Evolutionary conservation across 2,113 vertebrate genomes (phyloP).

Genomic region (Psephotus haematonotus): DNA sequence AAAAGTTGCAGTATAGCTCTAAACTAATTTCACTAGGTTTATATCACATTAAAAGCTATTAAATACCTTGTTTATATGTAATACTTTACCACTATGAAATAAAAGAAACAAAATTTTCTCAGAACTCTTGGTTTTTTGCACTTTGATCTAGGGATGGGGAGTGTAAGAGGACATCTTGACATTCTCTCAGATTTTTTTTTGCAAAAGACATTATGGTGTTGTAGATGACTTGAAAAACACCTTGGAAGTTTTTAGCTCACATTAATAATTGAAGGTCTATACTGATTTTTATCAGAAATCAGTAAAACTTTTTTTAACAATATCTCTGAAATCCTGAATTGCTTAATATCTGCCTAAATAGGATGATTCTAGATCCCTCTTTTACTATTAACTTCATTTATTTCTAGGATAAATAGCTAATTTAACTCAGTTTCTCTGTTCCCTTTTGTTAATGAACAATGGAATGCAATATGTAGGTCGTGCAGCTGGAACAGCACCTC

Average conservation of each 20-base stretch:
- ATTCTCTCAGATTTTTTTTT: not conserved
- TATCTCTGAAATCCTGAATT: not conserved
- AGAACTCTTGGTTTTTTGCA: not conserved
- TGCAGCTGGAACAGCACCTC: not conserved
- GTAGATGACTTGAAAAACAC: not conserved
- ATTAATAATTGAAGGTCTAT: not conserved
- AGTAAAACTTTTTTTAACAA: not conserved
- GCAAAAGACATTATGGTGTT: fast-evolving
- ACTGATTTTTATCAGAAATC: not conserved
- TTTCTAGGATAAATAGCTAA: not conserved
- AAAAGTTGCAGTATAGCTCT: not conserved
- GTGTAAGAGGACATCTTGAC: not conserved
- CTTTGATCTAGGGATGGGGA: not conserved
- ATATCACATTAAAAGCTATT: not conserved
- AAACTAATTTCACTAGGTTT: fast-evolving
- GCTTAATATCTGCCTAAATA: not conserved
- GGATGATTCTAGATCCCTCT: not conserved
- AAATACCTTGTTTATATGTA: not conserved
- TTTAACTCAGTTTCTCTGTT: not conserved
- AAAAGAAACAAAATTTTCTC: not conserved
- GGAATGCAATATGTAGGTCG: not conserved
- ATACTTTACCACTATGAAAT: not conserved
- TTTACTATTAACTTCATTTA: not conserved
- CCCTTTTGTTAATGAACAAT: not conserved
- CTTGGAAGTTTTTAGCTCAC: not conserved